Evolutionary conservation across 2,888 invertebrate species (phyloP), one percentile per base, ranked within the genome.

Genomic region (Tethea ocularis): DNA sequence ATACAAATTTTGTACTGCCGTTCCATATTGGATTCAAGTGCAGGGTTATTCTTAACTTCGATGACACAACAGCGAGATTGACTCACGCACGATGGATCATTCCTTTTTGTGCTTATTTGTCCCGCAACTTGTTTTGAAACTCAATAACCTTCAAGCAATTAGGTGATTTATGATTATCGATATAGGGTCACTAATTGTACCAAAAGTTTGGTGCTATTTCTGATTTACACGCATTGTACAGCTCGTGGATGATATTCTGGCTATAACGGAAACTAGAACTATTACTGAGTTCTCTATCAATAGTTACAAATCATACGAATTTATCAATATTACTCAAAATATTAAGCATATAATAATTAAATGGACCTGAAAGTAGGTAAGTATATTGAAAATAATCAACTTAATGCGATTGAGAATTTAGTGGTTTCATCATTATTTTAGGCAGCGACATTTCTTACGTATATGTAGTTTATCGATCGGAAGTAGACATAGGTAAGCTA

Each of bases 61-160:
- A 77, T 82, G 84, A 85, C 84, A 81, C 78, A 78, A 78, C 75
- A 64, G 67, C 22, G 61, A 60, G 67, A 63, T 77, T 83, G 82
- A 85, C 78, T 84, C 84, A 80, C 17, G 5, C 84, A 80, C 17
- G 5, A 20, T 3, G 33, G 7, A 13, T 13, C 7, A 2, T 2
- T 13, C 33, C 7, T 8, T 33, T 17, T 36, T 22, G 54, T 15
- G 22, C 20, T 54, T 54, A 29, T 29, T 29, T 53, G 29, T 53
- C 20, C 20, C 20, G 17, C 17, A 41, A 46, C 15, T 20, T 38
- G 38, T 15, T 7, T 20, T 3, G 7, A n/a, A 20, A 15, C 20
- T 8, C 17, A 4, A 46, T 46, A 46, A 46, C 46, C 20, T 20
- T 46, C 46, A 46, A 17, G 17, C 46, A 46, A 46, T 46, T 46